Conservation (phyloP, 2,888 invertebrate genomes). For the Eledona agricola region DNA sequence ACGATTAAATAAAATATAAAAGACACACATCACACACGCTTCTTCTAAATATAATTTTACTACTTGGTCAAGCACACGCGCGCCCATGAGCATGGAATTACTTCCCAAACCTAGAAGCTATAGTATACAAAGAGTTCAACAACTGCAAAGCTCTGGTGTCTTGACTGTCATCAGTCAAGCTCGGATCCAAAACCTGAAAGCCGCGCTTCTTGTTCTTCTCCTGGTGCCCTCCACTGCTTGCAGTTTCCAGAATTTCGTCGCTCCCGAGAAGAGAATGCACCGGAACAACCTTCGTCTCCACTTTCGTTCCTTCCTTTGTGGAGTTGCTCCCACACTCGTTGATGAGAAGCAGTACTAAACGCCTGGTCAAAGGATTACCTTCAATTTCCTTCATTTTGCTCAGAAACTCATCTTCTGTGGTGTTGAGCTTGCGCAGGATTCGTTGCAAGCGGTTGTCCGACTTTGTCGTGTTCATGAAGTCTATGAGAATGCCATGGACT, state of each 20-base stretch:
- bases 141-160: conserved; percentile 84
- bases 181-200: conserved; percentile 48
- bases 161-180: conserved; percentile 63
- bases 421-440: conserved; percentile 79
- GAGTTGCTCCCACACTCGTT: conserved; percentile 76
- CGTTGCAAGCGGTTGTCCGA: conserved; percentile 77
- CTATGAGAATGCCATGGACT: conserved; percentile 57
- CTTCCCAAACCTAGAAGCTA: conserved; percentile 84
- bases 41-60: conserved; percentile 16
- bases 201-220: background rate
- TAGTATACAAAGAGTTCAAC: conserved; percentile 82
- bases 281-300: conserved; percentile 42
- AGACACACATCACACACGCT: conserved; percentile 9
- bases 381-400: conserved; percentile 85
- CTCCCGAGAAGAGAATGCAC: conserved; percentile 36
- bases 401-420: conserved; percentile 78
- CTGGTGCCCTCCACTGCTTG: conserved; percentile 15
- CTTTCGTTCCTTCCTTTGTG: conserved; percentile 45
- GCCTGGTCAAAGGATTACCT: conserved; percentile 76
- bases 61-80: conserved; percentile 5
- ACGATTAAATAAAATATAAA: conserved; percentile 21
- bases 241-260: conserved; percentile 41
- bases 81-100: conserved; percentile 48
- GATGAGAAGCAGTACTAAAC: conserved; percentile 78
- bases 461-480: conserved; percentile 69